Conservation (phyloP, 2,113 vertebrate species). For the Chionodraco myersi region DNA sequence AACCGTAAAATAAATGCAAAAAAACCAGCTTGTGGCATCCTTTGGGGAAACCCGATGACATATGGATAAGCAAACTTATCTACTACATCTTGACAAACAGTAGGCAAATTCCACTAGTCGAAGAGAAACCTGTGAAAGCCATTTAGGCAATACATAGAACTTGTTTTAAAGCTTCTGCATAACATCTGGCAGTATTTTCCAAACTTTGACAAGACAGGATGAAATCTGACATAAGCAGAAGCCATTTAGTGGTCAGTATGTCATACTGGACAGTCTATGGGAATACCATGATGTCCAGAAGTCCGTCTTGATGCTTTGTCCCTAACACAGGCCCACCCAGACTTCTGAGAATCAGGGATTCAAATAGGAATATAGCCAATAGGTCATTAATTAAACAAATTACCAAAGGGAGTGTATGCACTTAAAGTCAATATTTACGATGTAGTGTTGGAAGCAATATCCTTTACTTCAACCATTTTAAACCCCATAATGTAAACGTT, state of each 20-base stretch:
- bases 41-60: not conserved
- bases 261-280: slow-evolving; percentile 9
- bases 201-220: slow-evolving; percentile 18
- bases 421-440: slow-evolving; percentile 25
- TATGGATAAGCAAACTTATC: not conserved
- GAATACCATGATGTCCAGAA: slow-evolving; percentile 15
- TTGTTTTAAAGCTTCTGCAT: not conserved
- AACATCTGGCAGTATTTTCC: slow-evolving; percentile 21
- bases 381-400: slow-evolving; percentile 71
- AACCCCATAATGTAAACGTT: not conserved
- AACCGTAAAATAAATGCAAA: not conserved
- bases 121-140: slow-evolving; percentile 6
- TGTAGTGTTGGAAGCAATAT: slow-evolving; percentile 3
- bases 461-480: not conserved
- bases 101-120: not conserved
- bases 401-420: slow-evolving; percentile 27
- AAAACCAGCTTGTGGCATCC: not conserved
- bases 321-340: slow-evolving; percentile 12
- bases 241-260: slow-evolving; percentile 21
- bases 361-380: slow-evolving; percentile 59
- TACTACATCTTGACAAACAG: not conserved
- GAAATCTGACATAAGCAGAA: slow-evolving; percentile 41
- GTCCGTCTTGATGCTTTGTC: slow-evolving; percentile 20
- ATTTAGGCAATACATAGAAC: slow-evolving; percentile 32
- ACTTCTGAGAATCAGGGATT: slow-evolving; percentile 29